A percentile compares a stretch with the other conserved stretches of the same genome.
Evolutionary conservation across 2,888 invertebrate genomes (phyloP).

Genomic region (Protonemura montana): DNA sequence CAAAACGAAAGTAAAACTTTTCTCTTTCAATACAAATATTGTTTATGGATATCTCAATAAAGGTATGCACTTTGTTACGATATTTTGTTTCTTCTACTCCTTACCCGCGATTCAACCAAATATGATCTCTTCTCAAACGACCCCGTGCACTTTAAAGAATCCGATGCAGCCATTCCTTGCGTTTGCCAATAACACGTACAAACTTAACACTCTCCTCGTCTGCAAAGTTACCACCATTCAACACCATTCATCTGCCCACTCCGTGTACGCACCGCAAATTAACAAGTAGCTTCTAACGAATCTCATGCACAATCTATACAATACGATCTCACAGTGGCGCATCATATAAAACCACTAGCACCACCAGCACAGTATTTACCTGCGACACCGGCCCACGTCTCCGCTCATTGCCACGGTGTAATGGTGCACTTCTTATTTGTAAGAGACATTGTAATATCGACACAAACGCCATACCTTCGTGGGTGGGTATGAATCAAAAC

Average conservation of each 20-base stretch:
- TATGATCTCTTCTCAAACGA: no score
- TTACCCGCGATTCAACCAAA: no score
- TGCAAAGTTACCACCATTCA: neutral
- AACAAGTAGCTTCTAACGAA: neutral
- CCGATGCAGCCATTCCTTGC: no score
- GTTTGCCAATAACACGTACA: neutral
- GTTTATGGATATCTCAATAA: neutral
- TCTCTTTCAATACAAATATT: constrained; percentile 1
- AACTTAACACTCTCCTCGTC: neutral
- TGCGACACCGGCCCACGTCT: neutral
- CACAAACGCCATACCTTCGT: constrained; percentile 10
- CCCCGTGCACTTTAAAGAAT: no score
- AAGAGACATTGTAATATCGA: neutral
- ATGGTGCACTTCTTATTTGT: constrained; percentile 5
- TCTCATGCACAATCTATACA: neutral
- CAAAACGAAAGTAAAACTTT: constrained; percentile 12
- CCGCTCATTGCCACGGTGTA: neutral
- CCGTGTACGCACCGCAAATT: neutral
- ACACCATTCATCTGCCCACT: neutral
- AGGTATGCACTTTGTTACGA: no score
- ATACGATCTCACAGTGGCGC: neutral
- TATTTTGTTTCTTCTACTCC: no score
- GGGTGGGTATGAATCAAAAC: constrained; percentile 24
- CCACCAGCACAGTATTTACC: neutral
- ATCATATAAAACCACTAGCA: no score